Evolutionary conservation across 2,888 invertebrate genomes (phyloP), one percentile per base, ranked within the genome.

Genomic region (Zygaena filipendulae): DNA sequence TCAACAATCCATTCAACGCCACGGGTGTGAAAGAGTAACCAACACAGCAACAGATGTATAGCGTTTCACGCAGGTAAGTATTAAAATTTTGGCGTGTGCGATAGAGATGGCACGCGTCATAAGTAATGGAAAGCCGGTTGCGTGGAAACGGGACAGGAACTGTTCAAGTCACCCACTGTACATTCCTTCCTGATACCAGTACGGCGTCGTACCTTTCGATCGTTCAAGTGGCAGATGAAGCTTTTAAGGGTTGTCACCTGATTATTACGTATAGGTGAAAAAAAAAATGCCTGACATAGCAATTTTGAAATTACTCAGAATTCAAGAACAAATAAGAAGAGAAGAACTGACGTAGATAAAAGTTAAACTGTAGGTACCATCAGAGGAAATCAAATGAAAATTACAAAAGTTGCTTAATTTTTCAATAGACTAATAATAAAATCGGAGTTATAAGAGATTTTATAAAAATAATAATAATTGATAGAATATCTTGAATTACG

Each of bases 221-320:
- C 79, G 77, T 70, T 79, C 77, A 75, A 79, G 77, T 79, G 77
- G 77, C 77, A 75, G 79, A 77, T 79, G 77, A 77, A 75, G 71
- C 71, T 68, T 70, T 71, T 62, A n/a, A 79, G 79, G 79, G 79
- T 50, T 74, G 68, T 59, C 72, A 66, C 58, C 42, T 58, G 49
- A 52, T 58, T 47, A 47, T 47, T 50, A 44, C 43, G 42, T 35
- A 34, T n/a, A n/a, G n/a, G n/a, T n/a, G n/a, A n/a, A n/a, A n/a
- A n/a, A 41, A 38, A 23, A 25, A 35, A 32, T 35, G 40, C 33
- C 37, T n/a, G n/a, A n/a, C n/a, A n/a, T n/a, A n/a, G n/a, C n/a
- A n/a, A n/a, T n/a, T n/a, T n/a, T 18, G 6, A 18, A 18, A 18
- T 18, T 18, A 18, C 5, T 7, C 5, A 18, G 8, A 18, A 7